Evolutionary conservation across 2,888 invertebrate genomes (phyloP).

Genomic region (Hypercompe scribonia): DNA sequence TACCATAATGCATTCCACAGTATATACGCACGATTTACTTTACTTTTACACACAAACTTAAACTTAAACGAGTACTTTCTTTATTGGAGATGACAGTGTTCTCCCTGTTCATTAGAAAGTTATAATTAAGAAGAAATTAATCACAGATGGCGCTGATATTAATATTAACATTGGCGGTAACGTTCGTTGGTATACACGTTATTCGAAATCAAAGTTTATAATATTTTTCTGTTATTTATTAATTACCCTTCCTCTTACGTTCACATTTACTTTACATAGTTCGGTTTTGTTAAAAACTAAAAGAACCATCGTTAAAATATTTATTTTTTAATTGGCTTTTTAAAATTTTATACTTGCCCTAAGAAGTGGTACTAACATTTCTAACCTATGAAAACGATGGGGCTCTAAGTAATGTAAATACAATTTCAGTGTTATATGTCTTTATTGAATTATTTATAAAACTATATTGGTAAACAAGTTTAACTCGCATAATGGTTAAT

Average conservation of each 20-base stretch:
- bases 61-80: constrained; percentile 21
- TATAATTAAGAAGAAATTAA: not conserved
- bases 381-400: not conserved
- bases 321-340: no score
- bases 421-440: not conserved
- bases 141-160: not conserved
- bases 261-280: no score
- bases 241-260: no score
- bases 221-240: no score
- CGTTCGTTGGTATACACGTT: not conserved
- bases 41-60: constrained; percentile 30
- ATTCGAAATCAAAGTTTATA: not conserved
- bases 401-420: not conserved
- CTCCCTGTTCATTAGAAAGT: not conserved
- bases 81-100: not conserved
- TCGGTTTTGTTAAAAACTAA: not conserved
- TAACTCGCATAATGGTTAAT: not conserved
- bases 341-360: no score
- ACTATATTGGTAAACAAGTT: not conserved
- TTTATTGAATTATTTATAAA: not conserved
- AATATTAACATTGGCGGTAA: not conserved
- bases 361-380: no score
- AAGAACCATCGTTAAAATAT: not conserved
- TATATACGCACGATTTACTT: constrained; percentile 37
- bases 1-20: constrained; percentile 25